phyloP scores from a whole-genome alignment of 2,888 invertebrate genomes.

The Palloptera scutellata region DNA sequence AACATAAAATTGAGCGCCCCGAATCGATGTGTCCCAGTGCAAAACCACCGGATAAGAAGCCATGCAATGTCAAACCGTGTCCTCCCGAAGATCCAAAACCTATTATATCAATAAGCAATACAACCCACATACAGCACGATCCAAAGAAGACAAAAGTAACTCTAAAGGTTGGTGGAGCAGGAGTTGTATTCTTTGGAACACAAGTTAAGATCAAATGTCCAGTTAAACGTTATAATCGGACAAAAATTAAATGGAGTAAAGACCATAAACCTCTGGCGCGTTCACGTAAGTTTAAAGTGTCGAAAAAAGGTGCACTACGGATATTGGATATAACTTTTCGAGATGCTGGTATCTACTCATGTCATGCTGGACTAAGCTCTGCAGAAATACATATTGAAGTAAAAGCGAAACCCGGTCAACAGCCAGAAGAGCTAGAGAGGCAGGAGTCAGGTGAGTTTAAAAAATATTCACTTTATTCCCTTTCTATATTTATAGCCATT shows the following conservation, averaged over 20 bases:
- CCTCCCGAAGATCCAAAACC: constrained; percentile 75
- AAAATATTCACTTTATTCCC: neutral
- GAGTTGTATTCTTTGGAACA: constrained; percentile 89
- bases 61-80: constrained; percentile 86
- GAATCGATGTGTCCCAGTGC: constrained; percentile 78
- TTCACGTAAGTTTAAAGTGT: constrained; percentile 85
- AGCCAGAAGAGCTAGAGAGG: constrained; percentile 78
- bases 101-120: constrained; percentile 80
- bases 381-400: constrained; percentile 84
- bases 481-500: neutral
- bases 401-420: constrained; percentile 81
- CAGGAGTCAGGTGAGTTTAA: constrained; percentile 61
- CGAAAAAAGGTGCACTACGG: constrained; percentile 88
- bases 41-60: constrained; percentile 79
- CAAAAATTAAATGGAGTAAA: constrained; percentile 89
- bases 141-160: constrained; percentile 82
- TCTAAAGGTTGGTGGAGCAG: constrained; percentile 88
- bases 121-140: constrained; percentile 85
- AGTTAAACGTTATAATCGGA: constrained; percentile 80
- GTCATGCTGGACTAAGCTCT: constrained; percentile 82
- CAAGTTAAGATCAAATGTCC: constrained; percentile 95
- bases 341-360: constrained; percentile 87
- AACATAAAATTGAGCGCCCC: constrained; percentile 84
- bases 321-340: constrained; percentile 82
- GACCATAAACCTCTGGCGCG: constrained; percentile 81